Base-by-base conservation (phyloP, 2,888 invertebrate genomes). In the Aporophyla lueneburgensis region DNA sequence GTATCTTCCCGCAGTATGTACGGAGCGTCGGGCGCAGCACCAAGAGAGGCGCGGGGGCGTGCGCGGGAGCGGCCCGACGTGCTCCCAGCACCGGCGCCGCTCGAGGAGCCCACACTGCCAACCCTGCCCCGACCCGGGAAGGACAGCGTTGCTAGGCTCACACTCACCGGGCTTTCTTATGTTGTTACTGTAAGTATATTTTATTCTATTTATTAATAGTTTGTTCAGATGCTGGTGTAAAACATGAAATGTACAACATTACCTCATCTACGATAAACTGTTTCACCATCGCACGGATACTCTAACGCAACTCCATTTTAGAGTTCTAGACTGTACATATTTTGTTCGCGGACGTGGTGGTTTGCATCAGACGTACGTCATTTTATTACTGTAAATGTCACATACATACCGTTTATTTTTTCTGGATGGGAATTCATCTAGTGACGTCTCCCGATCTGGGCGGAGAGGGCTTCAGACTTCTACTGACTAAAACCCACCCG, bases 81-180 rank as follows among this genome's bases (percentile, higher is more conserved):
- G 86, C 85, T 96, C 84, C 95, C 96, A 40, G 94, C 95, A 93
- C 95, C 95, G 91, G 93, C 94, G 92, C 90, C 95, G 93, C 93
- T 93, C 84, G 94, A 93, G 82, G 93, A 92, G 82, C 92, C 93
- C 81, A 81, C 92, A 89, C 86, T 91, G 89, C 96, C 89, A 88
- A 93, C 90, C 90, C 93, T 90, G 89, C 95, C 91, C 91, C 96
- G 90, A 83, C 95, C 92, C 58, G 97, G 98, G 92, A 98, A 98
- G 96, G 98, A 98, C 90, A 98, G 98, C 81, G 98, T 98, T 53
- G 98, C 98, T 59, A 97, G 98, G 90, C 98, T 98, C 97, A 98
- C 98, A 43, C 97, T 98, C 93, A 98, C 98, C 88, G 98, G 98
- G 81, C 96, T 98, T 74, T 97, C 98, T 89, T 98, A 98, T 94